Evolutionary conservation across 2,113 vertebrate species (phyloP), one percentile per base, ranked within the genome.

Genomic region (Drymodes brunneopygia): DNA sequence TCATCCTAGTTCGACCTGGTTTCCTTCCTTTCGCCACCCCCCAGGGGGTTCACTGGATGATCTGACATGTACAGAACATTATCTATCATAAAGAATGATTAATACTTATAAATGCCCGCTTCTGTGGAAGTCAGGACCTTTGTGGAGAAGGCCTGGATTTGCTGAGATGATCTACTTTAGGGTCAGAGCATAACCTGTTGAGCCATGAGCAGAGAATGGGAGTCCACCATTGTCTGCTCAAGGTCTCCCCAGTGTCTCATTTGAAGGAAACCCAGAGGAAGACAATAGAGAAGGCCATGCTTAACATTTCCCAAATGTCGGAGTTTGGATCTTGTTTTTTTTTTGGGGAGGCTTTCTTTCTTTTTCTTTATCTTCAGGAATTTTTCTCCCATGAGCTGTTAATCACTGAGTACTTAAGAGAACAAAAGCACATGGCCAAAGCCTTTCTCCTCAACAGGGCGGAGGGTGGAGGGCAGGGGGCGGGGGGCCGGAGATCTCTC

Each of bases 41-140:
- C 1, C 10, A 31, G 6, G 12, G 7, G 3, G 2, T 44, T 80
- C 15, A 35, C 12, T 38, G 36, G 17, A 19, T 2, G 2, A 22
- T 29, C 33, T 65, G 35, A 64, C 7, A n/a, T 56, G 33, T 29
- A 54, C 10, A 25, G 71, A 44, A 28, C 4, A 35, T 62, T 51
- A 20, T n/a, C 44, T 38, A 6, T 40, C 40, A 33, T 14, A 54
- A 67, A 64, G 28, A 21, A 42, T 33, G 14, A 33, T 50, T 12
- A 72, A 48, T 12, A 60, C 25, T n/a, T 54, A 51, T 28, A 36
- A 94, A 71, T 2, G 8, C 12, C 3, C 33, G 28, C 15, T 65
- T 45, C 15, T 31, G 11, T 36, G 40, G 82, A 81, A 64, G 50
- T 47, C 36, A 36, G n/a, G 12, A 62, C 5, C 6, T 74, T 50